Conservation (phyloP, 2,888 invertebrate species). For the Salticus scenicus region DNA sequence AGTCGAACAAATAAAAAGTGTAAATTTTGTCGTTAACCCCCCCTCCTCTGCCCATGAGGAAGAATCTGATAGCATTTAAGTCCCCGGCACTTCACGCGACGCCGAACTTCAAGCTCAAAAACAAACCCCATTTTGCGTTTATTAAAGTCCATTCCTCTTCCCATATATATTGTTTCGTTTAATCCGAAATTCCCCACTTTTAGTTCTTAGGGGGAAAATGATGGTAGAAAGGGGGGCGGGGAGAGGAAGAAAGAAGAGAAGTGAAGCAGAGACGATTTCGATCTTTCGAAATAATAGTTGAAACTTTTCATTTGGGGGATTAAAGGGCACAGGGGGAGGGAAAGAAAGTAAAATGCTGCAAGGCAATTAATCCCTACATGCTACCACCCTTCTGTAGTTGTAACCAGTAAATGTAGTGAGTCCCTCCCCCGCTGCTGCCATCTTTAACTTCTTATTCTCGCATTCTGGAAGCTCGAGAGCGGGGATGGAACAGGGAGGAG, state of each 20-base stretch:
- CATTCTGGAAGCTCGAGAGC: constrained; percentile 45
- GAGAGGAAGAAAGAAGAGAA: not conserved
- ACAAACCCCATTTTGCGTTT: constrained; percentile 48
- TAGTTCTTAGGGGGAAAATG: not conserved
- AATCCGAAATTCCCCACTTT: constrained; percentile 37
- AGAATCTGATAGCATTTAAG: constrained; percentile 31
- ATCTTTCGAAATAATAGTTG: constrained; percentile 61
- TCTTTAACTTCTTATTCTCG: constrained; percentile 58
- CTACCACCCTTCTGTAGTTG: constrained; percentile 45
- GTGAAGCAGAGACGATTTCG: constrained; percentile 36
- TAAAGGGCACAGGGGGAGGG: constrained; percentile 44
- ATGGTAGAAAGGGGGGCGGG: not conserved
- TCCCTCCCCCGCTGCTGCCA: constrained; percentile 10
- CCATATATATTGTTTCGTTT: constrained; percentile 40
- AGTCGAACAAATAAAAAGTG: constrained; percentile 10
- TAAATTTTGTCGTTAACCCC: constrained; percentile 4
- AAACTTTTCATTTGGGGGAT: constrained; percentile 68
- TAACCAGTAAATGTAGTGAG: constrained; percentile 9
- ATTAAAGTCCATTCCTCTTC: constrained; percentile 44
- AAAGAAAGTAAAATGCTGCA: constrained; percentile 33
- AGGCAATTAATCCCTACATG: constrained; percentile 59
- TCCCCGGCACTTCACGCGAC: constrained; percentile 23
- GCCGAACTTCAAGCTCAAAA: constrained; percentile 35
- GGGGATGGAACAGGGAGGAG: not conserved
- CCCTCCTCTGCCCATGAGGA: not conserved